These are phyloP conservation scores for Apantesis nais DNA, from an alignment of 2,888 invertebrate species.

Conservation along the genomic window DNA sequence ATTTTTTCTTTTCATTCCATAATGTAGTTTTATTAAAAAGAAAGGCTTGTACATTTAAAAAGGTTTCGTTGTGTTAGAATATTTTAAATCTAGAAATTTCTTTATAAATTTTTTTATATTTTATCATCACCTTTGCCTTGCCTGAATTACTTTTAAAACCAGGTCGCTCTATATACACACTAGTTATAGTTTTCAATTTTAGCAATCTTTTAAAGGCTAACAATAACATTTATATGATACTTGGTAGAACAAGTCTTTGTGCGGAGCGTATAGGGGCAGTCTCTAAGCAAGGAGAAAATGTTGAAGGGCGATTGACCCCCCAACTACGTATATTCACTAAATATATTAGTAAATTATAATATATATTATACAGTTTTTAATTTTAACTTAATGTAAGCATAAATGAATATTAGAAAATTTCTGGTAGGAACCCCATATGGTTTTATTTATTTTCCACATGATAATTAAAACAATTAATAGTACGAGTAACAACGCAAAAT, in stretches of 20 bases:
- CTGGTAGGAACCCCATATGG: background rate
- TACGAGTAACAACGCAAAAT: slow-evolving; percentile 12
- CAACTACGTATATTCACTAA: too few species aligned
- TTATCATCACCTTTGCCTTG: background rate
- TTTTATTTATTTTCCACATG: background rate
- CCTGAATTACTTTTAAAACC: background rate
- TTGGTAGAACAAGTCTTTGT: background rate
- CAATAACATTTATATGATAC: background rate
- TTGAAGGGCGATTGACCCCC: too few species aligned
- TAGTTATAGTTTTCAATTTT: background rate
- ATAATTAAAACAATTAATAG: background rate
- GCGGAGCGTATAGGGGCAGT: background rate
- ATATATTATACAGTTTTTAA: background rate
- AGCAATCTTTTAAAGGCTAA: background rate
- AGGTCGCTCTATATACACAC: background rate
- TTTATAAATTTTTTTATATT: background rate
- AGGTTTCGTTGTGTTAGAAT: background rate
- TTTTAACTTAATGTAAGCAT: background rate
- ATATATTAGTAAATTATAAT: too few species aligned
- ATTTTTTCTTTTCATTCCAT: too few species aligned
- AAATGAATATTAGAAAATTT: background rate
- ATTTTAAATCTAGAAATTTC: background rate
- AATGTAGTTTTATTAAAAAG: background rate
- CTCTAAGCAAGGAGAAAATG: too few species aligned
- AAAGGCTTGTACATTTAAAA: background rate